These are phyloP conservation scores for Condylura cristata DNA, from an alignment of 2,113 vertebrate species.

Conservation along the genomic window DNA sequence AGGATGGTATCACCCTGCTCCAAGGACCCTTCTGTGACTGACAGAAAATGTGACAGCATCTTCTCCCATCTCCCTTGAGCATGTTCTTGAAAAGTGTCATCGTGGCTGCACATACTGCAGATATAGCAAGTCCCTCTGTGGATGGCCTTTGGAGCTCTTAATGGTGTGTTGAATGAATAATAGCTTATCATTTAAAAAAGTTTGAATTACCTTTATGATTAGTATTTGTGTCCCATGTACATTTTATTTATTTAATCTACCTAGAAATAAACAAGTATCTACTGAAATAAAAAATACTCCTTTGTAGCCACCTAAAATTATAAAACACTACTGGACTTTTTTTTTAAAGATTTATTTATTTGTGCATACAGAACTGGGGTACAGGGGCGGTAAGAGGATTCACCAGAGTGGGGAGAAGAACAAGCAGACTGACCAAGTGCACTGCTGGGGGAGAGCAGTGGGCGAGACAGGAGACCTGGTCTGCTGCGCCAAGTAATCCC, in stretches of 20 bases:
- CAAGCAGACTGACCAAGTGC: too few relatives aligned
- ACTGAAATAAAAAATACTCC: neutral
- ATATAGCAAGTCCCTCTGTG: neutral
- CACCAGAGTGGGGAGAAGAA: too few relatives aligned
- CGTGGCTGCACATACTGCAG: neutral
- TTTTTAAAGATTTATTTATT: too few relatives aligned
- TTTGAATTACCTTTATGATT: neutral
- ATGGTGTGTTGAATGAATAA: neutral
- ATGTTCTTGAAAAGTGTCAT: neutral
- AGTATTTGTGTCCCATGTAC: neutral
- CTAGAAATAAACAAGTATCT: neutral
- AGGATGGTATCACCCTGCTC: neutral
- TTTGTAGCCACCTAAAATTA: neutral
- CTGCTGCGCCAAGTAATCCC: too few relatives aligned
- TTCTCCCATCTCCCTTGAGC: neutral
- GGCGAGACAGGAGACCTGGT: too few relatives aligned
- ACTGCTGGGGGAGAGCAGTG: too few relatives aligned
- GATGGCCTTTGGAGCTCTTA: neutral
- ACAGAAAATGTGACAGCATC: neutral
- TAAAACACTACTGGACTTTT: neutral
- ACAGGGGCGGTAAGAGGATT: too few relatives aligned
- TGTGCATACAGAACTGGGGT: too few relatives aligned
- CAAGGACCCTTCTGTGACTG: neutral
- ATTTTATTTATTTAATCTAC: neutral
- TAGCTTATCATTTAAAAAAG: neutral